Base-by-base conservation (phyloP, 2,888 invertebrate genomes). In the Drosophila siamana region DNA sequence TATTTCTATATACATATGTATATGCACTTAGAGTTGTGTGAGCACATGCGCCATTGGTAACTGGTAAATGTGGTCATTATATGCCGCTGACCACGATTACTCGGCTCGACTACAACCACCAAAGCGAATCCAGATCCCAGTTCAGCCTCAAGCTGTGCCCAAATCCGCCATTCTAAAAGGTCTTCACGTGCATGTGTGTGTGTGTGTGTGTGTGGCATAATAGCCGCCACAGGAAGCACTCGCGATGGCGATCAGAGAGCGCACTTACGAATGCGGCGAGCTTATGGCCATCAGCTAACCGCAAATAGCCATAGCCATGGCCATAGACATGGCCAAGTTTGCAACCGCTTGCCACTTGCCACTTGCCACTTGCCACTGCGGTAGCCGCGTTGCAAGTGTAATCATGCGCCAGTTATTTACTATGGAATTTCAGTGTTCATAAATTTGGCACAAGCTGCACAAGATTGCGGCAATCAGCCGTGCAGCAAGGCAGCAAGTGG, bases 391-490 rank as follows among this genome's bases (percentile, higher is more conserved):
- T 22, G 71, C 73, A 56, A 59, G 64, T 73, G 77, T 62, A 83
- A 84, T 80, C 85, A 83, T 86, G 88, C 88, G 76, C 76, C 79
- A 69, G 68, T 90, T 88, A 91, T 90, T 90, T 90, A 91, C 90
- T 80, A 77, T 83, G 74, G 75, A 80, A 88, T 84, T 89, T 87
- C 74, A 73, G 74, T 78, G 69, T 78, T 80, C 88, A 86, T 84
- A 89, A 83, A 80, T 84, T 69, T 73, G 63, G 61, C 48, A 38
- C 36, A 38, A 38, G 36, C 19, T 47, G 26, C 48, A 28, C 26
- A 16, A 59, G 59, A 62, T 71, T 75, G 79, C 69, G 16, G 68
- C 68, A 68, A 67, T 66, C 51, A 66, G 36, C 38, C n/a, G n/a
- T n/a, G n/a, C n/a, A n/a, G n/a, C n/a, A n/a, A n/a, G 16, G 13